Evolutionary conservation across 2,113 vertebrate species (phyloP).

Genomic region (Panthera uncia): DNA sequence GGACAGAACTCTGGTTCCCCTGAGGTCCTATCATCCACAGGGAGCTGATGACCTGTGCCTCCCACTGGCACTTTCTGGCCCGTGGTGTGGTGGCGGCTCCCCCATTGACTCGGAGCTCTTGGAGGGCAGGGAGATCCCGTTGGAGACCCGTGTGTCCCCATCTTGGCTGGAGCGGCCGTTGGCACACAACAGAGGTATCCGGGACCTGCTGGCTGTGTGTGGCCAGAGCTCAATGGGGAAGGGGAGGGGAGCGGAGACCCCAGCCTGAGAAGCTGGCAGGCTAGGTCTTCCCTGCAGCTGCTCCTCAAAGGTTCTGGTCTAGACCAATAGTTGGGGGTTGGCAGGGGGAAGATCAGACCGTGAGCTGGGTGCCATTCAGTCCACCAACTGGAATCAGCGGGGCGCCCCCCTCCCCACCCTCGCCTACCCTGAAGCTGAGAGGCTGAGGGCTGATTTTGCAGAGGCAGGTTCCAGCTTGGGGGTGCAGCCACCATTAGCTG

Average conservation of each 20-base stretch:
- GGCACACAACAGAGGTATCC: too few species aligned
- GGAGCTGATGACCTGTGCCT: background rate
- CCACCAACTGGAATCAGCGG: background rate
- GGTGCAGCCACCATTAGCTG: background rate
- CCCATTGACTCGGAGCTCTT: background rate
- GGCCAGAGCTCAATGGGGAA: background rate
- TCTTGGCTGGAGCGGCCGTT: background rate
- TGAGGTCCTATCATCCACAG: accelerated
- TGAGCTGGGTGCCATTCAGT: too few species aligned
- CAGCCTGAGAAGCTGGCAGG: background rate
- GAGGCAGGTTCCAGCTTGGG: conserved; percentile 11
- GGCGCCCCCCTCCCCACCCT: background rate
- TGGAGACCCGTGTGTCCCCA: background rate
- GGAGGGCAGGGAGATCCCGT: background rate
- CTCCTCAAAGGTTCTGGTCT: background rate
- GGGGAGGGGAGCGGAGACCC: background rate
- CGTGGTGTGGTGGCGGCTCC: background rate
- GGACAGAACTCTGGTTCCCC: background rate
- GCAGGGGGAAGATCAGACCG: background rate
- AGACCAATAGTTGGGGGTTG: background rate
- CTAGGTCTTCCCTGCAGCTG: background rate
- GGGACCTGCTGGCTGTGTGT: background rate
- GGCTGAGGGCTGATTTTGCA: background rate
- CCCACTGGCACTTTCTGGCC: background rate
- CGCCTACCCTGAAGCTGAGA: background rate